Evolutionary conservation across 2,113 vertebrate genomes (phyloP).

Genomic region (Cygnus buccinator): DNA sequence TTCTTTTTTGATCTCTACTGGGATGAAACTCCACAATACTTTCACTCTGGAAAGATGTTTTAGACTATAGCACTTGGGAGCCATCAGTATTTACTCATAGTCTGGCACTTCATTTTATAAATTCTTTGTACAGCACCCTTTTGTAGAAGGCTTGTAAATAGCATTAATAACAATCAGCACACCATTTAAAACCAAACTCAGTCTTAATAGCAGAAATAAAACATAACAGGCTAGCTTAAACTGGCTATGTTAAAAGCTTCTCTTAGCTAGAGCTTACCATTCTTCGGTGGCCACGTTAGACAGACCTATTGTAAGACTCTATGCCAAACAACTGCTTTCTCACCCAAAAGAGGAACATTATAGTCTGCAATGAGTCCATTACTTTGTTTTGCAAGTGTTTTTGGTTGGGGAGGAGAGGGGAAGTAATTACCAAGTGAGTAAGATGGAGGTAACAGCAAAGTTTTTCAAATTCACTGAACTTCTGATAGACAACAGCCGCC

Average conservation of each 20-base stretch:
- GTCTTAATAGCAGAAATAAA: background rate
- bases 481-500: background rate
- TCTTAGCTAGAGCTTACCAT: background rate
- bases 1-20: background rate
- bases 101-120: background rate
- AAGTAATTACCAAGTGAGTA: background rate
- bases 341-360: background rate
- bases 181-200: background rate
- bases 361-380: background rate
- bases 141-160: background rate
- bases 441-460: background rate
- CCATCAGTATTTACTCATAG: background rate
- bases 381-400: background rate
- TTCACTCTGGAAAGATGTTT: background rate
- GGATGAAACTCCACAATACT: background rate
- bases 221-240: background rate
- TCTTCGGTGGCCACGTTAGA: background rate
- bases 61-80: background rate
- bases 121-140: background rate
- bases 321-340: background rate
- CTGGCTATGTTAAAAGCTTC: background rate
- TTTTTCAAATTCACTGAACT: background rate
- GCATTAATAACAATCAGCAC: background rate
- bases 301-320: background rate
- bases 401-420: rapidly evolving